Conservation (phyloP, 2,113 vertebrate genomes). For the Zosterops pallidus region DNA sequence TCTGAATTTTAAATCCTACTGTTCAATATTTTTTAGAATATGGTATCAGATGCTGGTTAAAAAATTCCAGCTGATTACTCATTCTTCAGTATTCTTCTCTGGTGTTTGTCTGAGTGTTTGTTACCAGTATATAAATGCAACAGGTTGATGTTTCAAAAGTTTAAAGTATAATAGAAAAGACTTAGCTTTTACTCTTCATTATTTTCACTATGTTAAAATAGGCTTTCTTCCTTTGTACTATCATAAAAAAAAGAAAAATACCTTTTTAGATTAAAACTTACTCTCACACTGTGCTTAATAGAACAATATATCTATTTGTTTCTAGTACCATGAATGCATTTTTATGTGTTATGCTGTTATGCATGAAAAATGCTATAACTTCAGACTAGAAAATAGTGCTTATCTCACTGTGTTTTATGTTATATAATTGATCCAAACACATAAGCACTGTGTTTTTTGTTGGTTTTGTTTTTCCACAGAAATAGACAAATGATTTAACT, state of each 20-base stretch:
- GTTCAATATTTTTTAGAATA: not conserved
- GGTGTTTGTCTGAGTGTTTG: not conserved
- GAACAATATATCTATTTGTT: conserved; percentile 64
- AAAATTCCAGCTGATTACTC: not conserved
- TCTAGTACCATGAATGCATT: conserved; percentile 42
- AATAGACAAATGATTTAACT: conserved; percentile 78
- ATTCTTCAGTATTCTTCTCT: not conserved
- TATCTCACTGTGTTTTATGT: conserved; percentile 63
- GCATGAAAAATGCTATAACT: conserved; percentile 52
- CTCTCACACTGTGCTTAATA: conserved; percentile 56
- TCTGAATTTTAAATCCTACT: not conserved
- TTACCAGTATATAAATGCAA: not conserved
- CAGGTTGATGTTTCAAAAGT: not conserved
- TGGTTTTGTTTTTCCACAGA: not conserved
- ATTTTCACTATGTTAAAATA: conserved; percentile 4
- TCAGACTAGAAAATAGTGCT: conserved; percentile 54
- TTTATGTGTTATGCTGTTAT: conserved; percentile 49
- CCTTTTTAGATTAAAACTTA: conserved; percentile 46
- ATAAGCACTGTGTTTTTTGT: not conserved
- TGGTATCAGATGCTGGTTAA: not conserved
- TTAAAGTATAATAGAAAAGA: not conserved
- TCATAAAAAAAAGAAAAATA: not conserved
- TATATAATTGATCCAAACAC: conserved; percentile 62
- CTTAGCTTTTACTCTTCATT: not conserved
- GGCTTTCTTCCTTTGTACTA: not conserved